phyloP scores from a whole-genome alignment of 2,797 vertebrate species.

The Oreochromis mossambicus region DNA sequence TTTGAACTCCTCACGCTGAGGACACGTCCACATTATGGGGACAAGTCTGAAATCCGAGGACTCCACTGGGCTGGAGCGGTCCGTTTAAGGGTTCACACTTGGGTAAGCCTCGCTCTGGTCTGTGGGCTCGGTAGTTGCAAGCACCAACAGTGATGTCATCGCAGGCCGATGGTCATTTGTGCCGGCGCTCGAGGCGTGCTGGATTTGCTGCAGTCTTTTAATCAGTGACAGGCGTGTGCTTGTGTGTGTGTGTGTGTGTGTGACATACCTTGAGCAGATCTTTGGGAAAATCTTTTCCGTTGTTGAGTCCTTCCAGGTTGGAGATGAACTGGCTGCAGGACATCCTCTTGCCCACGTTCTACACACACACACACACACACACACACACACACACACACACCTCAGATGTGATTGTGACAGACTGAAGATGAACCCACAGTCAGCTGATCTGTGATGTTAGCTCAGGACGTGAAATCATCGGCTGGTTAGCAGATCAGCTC shows the following conservation, averaged over 20 bases:
- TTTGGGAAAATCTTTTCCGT: constrained; percentile 90
- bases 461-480: neutral
- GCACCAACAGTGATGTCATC: neutral
- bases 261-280: constrained; percentile 89
- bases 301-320: constrained; percentile 91
- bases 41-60: neutral
- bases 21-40: neutral
- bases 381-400: neutral
- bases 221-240: neutral
- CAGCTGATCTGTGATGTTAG: neutral
- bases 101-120: neutral
- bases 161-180: neutral
- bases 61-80: neutral
- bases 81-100: neutral
- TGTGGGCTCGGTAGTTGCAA: neutral
- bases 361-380: constrained; percentile 5
- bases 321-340: constrained; percentile 90
- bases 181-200: neutral
- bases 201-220: neutral
- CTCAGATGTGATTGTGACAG: neutral
- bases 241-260: neutral
- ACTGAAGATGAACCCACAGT: neutral
- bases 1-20: neutral
- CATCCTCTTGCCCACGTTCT: constrained; percentile 97
- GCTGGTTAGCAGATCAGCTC: neutral